phyloP scores from a whole-genome alignment of 2,888 invertebrate species.

The Iselma pallidipennis region DNA sequence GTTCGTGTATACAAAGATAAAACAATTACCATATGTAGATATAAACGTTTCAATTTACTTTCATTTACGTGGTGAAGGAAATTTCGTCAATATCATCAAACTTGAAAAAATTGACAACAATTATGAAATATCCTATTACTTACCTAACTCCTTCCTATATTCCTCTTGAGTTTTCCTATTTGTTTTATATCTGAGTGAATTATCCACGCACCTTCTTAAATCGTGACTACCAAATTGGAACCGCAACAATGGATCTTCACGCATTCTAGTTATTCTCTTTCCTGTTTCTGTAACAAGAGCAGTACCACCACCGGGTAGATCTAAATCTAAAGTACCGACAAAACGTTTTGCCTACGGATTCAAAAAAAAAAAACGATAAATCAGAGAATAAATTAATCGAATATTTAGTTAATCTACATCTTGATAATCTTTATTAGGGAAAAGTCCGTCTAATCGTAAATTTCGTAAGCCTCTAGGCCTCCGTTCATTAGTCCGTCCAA shows the following conservation, averaged over 20 bases:
- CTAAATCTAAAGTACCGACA: slow-evolving; percentile 45
- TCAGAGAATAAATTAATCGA: not conserved
- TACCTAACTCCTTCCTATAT: slow-evolving; percentile 68
- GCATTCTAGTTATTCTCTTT: slow-evolving; percentile 48
- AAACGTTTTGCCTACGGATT: slow-evolving; percentile 46
- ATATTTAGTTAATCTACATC: slow-evolving; percentile 50
- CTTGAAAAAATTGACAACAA: no score
- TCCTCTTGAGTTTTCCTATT: slow-evolving; percentile 60
- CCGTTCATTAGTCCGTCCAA: slow-evolving; percentile 61
- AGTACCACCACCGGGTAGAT: slow-evolving; percentile 52
- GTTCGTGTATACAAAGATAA: no score
- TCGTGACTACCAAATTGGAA: slow-evolving; percentile 63
- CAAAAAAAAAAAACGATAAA: not conserved
- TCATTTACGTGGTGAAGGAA: no score
- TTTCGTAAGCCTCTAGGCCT: slow-evolving; percentile 65
- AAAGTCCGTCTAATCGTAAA: slow-evolving; percentile 67
- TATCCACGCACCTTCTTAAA: slow-evolving; percentile 67
- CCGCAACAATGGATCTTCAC: slow-evolving; percentile 67
- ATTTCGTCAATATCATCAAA: no score
- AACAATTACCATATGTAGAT: no score
- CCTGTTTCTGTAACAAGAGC: slow-evolving; percentile 50
- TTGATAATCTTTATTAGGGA: slow-evolving; percentile 61
- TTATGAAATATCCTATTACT: no score
- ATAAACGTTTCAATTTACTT: no score
- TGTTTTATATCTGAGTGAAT: slow-evolving; percentile 69